These are phyloP conservation scores for Cephalophus harveyi DNA, from an alignment of 2,113 vertebrate species.

Conservation along the genomic window DNA sequence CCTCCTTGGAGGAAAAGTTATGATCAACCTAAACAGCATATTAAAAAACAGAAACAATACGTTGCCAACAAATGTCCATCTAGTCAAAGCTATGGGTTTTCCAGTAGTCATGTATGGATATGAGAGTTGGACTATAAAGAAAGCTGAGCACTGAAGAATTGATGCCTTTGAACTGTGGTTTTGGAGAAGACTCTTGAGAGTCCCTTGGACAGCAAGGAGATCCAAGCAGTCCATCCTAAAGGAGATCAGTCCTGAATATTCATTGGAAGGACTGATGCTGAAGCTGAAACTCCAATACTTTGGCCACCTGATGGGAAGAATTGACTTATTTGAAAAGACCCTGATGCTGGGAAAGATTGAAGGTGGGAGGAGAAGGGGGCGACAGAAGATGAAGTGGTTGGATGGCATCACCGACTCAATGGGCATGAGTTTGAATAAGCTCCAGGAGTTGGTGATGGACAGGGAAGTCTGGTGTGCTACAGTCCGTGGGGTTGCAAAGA, in stretches of 20 bases:
- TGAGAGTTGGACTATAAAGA: neutral
- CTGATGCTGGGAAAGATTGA: neutral
- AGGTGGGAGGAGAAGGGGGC: neutral
- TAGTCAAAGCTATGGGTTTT: neutral
- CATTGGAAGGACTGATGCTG: neutral
- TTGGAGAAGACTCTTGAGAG: neutral
- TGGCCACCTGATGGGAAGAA: neutral
- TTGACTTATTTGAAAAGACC: neutral
- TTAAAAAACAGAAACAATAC: neutral
- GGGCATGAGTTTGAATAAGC: neutral
- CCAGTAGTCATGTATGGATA: neutral
- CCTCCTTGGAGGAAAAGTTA: neutral
- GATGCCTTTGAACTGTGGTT: neutral
- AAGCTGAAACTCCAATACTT: neutral
- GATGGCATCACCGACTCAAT: neutral
- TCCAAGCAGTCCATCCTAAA: neutral
- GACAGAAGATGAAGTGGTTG: neutral
- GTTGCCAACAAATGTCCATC: fast-evolving
- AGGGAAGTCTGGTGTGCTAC: neutral
- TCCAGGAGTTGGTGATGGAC: neutral
- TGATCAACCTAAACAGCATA: neutral
- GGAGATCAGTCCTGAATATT: neutral
- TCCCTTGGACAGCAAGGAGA: neutral
- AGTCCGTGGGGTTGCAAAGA: neutral
- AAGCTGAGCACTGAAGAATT: neutral